phyloP scores from a whole-genome alignment of 2,113 vertebrate genomes.

The rabbit (Oryctolagus cuniculus) region mOryCun1.1 NC_091432.1:149546501-149547000 shows the following conservation, averaged over 20 bases:
- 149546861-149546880: not conserved
- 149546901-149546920: constrained; percentile 41
- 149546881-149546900: not conserved
- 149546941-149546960: constrained; percentile 33
- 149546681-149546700: too few relatives aligned
- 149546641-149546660: too few relatives aligned
- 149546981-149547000: constrained; percentile 33
- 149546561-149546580: too few relatives aligned
- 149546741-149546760: not conserved
- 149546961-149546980: constrained; percentile 31
- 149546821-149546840: not conserved
- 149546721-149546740: not conserved
- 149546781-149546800: not conserved
- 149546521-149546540: too few relatives aligned
- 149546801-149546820: not conserved
- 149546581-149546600: too few relatives aligned
- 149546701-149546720: too few relatives aligned
- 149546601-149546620: too few relatives aligned
- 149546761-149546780: not conserved
- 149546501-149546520: too few relatives aligned
- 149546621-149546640: too few relatives aligned
- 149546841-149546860: not conserved
- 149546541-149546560: too few relatives aligned
- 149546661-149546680: too few relatives aligned
- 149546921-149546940: not conserved